A percentile compares a stretch with the other conserved stretches of the same genome.
Conservation (phyloP, 2,888 invertebrate genomes). For the Macroteleia sp. region DNA sequence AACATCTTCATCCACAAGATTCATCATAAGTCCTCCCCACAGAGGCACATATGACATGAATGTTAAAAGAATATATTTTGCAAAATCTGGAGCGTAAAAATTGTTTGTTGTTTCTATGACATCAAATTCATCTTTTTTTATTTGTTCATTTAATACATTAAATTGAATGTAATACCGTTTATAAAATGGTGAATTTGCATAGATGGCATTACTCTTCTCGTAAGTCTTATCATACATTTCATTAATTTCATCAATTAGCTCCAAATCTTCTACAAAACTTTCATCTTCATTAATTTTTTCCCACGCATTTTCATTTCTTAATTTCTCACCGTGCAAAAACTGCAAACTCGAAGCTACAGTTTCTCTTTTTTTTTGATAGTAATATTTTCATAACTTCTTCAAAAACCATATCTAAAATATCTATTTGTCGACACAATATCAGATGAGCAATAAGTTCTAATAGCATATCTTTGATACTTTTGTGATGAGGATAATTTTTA, state of each 20-base stretch:
- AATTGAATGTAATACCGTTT: slow-evolving; percentile 1
- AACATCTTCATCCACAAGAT: slow-evolving; percentile 41
- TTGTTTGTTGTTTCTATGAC: neutral
- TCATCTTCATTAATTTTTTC: neutral
- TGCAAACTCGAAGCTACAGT: neutral
- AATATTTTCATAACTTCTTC: neutral
- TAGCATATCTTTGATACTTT: slow-evolving; percentile 31
- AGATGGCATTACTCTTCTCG: slow-evolving; percentile 10
- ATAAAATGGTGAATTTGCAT: slow-evolving; percentile 26
- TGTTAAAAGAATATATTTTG: slow-evolving; percentile 39
- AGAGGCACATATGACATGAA: slow-evolving; percentile 60
- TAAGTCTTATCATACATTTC: neutral
- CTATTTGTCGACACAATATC: slow-evolving; percentile 36
- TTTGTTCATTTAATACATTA: neutral
- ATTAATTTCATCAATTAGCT: neutral
- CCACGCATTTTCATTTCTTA: neutral
- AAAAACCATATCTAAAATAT: slow-evolving; percentile 34
- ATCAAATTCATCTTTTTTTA: neutral
- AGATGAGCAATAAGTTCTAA: slow-evolving; percentile 57
- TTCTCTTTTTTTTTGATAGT: neutral
- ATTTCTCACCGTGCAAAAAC: neutral
- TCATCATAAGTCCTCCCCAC: slow-evolving; percentile 53
- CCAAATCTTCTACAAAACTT: neutral
- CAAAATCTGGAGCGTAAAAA: slow-evolving; percentile 27
- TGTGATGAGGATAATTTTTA: slow-evolving; percentile 21